phyloP scores from a whole-genome alignment of 2,888 invertebrate genomes.

The Ferdinandea cuprea region DNA sequence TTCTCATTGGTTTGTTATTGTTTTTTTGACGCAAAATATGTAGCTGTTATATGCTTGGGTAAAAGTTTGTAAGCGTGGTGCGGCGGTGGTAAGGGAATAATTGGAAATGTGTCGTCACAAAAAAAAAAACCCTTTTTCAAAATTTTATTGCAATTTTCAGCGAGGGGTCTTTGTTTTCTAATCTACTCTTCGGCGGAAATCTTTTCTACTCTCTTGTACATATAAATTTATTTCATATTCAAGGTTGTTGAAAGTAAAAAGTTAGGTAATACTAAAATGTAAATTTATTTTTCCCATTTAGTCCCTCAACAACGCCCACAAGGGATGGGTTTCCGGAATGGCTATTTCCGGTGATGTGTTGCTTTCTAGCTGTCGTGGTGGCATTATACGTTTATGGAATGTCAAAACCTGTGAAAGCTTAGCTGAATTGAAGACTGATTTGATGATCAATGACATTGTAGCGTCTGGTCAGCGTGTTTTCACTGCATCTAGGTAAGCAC shows the following conservation, averaged over 20 bases:
- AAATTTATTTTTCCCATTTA: conserved; percentile 76
- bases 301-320: conserved; percentile 92
- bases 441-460: conserved; percentile 88
- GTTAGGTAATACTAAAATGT: not conserved
- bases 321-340: conserved; percentile 93
- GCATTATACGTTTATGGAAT: conserved; percentile 90
- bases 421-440: conserved; percentile 88
- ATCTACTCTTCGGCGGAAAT: not conserved
- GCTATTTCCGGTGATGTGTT: conserved; percentile 85
- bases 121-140: not conserved
- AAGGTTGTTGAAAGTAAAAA: too few relatives aligned
- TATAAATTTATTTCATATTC: not conserved
- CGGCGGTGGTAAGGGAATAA: conserved; percentile 45
- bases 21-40: conserved; percentile 52
- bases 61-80: conserved; percentile 59
- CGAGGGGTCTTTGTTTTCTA: not conserved
- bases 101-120: conserved; percentile 53
- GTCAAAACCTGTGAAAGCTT: conserved; percentile 86
- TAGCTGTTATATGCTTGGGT: conserved; percentile 61
- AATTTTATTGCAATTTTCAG: conserved; percentile 20
- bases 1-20: conserved; percentile 63
- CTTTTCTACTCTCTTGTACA: conserved; percentile 8
- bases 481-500: conserved; percentile 92
- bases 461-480: conserved; percentile 88
- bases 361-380: conserved; percentile 90